phyloP scores from a whole-genome alignment of 2,888 invertebrate species.

The Lottia scabra region DNA sequence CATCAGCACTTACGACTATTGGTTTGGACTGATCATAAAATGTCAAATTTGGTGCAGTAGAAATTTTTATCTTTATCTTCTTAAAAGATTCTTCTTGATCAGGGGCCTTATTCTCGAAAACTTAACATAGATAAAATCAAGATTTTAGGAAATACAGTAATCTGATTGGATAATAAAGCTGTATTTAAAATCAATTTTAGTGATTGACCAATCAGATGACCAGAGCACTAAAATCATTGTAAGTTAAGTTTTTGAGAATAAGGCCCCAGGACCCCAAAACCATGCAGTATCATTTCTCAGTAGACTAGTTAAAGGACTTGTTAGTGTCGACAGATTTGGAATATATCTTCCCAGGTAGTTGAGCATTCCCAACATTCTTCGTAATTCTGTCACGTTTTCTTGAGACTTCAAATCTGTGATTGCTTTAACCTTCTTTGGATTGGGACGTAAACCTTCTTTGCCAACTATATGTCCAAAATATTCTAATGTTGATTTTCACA shows the following conservation, averaged over 20 bases:
- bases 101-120: too few species aligned
- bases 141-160: too few species aligned
- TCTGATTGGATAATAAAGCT: too few species aligned
- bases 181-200: too few species aligned
- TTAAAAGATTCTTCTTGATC: slow-evolving; percentile 32
- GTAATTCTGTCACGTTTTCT: slow-evolving; percentile 28
- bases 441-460: slow-evolving; percentile 29
- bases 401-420: slow-evolving; percentile 22
- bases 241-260: too few species aligned
- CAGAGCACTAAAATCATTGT: too few species aligned
- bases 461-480: neutral
- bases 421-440: slow-evolving; percentile 29
- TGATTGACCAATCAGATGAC: too few species aligned
- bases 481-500: neutral
- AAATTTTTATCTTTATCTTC: slow-evolving; percentile 28
- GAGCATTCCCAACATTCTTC: slow-evolving; percentile 23
- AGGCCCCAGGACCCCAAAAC: slow-evolving; percentile 29
- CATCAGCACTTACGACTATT: slow-evolving; percentile 28
- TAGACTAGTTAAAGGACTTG: slow-evolving; percentile 27
- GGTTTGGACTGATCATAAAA: slow-evolving; percentile 36
- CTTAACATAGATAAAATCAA: too few species aligned
- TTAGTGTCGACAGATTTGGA: slow-evolving; percentile 27
- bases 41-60: slow-evolving; percentile 29
- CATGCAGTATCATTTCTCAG: slow-evolving; percentile 25
- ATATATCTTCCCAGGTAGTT: slow-evolving; percentile 38